Base-by-base conservation (phyloP, 92 coral and sea anemone genomes). In the Anthopleura xanthogrammica region DNA sequence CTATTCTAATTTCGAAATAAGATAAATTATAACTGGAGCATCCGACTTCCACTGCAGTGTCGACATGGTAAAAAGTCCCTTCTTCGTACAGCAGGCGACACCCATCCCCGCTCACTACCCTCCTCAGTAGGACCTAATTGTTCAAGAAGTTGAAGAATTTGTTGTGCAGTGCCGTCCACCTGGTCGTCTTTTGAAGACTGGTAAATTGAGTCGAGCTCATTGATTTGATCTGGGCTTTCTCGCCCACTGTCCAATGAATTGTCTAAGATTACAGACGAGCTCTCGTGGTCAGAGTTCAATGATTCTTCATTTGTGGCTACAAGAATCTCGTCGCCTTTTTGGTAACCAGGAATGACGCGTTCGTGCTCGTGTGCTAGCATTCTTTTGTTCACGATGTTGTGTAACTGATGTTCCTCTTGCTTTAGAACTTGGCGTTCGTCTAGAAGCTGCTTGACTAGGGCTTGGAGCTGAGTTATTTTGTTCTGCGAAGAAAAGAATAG, bases 91-190 rank as follows among this genome's bases (percentile, higher is more conserved):
- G 90, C 90, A 7, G 92, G 97, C 10, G 98, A 82, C 77, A 92
- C 76, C 92, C 98, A 92, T 57, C 93, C 94, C 62, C 77, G 80
- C 62, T 36, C 77, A 60, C 86, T 76, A 16, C 93, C 98, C 79
- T 92, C 93, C 85, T 87, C 93, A 41, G 95, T 86, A 75, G 92
- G 98, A 54, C 92, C 91, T 80, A 96, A 88, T 82, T 92, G 99
- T 86, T 94, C 94, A 20, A 96, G 91, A 42, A 96, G 85, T 72
- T 96, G 98, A 71, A 96, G 84, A 82, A 96, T 92, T 60, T 96
- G 98, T 77, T 88, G 96, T 73, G 95, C 91, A 3, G 96, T 94
- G 72, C 98, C 98, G 83, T 96, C 99, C 60, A 89, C 85, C 76
- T 79, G 87, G 58, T 86, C 89, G 41, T 79, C 81, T 16, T 64